A percentile compares a stretch with the other conserved stretches of the same genome.
Conservation (phyloP, 2,888 invertebrate genomes). For the Rotaria magnacalcarata region DNA sequence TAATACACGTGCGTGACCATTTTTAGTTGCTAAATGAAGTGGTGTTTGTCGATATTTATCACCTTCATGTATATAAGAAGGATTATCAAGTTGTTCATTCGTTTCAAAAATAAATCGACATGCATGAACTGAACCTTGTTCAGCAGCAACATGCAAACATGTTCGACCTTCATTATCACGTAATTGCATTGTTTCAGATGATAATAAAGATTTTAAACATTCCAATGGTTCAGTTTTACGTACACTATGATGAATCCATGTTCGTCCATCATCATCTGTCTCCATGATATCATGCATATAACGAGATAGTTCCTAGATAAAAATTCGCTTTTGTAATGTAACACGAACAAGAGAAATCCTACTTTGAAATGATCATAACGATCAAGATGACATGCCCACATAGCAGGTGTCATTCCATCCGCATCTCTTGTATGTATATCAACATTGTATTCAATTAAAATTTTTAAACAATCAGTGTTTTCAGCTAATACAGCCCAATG, state of each 20-base stretch:
- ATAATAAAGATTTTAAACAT: conserved; percentile 58
- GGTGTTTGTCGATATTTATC: conserved; percentile 55
- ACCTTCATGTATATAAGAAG: conserved; percentile 51
- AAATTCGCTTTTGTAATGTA: not conserved
- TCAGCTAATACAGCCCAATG: conserved; percentile 44
- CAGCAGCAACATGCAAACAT: conserved; percentile 56
- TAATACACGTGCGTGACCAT: conserved; percentile 59
- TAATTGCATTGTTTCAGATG: conserved; percentile 53
- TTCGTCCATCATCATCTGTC: conserved; percentile 54
- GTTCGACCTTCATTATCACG: conserved; percentile 58
- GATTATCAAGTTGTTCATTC: conserved; percentile 49
- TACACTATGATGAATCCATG: conserved; percentile 59
- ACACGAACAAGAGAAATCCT: conserved; percentile 49
- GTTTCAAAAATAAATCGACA: conserved; percentile 56
- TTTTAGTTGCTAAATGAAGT: conserved; percentile 56
- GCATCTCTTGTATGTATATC: conserved; percentile 51
- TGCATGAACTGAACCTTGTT: conserved; percentile 57
- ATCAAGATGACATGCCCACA: conserved; percentile 60
- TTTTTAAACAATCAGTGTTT: conserved; percentile 42
- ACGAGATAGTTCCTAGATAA: conserved; percentile 2
- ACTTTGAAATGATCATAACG: conserved; percentile 57
- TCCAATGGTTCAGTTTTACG: conserved; percentile 56
- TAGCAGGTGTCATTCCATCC: conserved; percentile 57
- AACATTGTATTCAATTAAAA: conserved; percentile 39
- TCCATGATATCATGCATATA: conserved; percentile 48